These are phyloP conservation scores for Clepsis dumicolana DNA, from an alignment of 2,888 invertebrate species.

Conservation along the genomic window DNA sequence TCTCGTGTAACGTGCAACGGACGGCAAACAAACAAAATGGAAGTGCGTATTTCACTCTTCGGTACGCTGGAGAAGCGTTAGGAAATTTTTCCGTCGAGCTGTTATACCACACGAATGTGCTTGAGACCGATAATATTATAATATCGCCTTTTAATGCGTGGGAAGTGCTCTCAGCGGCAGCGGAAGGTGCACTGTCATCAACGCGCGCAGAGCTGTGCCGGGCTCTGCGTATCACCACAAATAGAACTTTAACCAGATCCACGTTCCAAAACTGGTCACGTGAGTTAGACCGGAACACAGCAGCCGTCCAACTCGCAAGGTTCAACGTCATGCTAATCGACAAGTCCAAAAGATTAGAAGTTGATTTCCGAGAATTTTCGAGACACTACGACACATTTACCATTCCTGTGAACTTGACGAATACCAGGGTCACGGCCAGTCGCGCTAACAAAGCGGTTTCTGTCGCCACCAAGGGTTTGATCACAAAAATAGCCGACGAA, in stretches of 20 bases:
- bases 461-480: not conserved
- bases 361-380: not conserved
- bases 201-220: not conserved
- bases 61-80: not conserved
- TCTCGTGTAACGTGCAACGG: not conserved
- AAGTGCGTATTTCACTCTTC: not conserved
- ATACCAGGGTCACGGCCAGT: not conserved
- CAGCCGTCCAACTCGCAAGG: not conserved
- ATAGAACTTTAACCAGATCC: not conserved
- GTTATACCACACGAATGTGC: not conserved
- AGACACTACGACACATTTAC: not conserved
- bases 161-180: not conserved
- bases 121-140: not conserved
- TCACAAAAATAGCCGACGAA: not conserved
- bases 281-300: not conserved
- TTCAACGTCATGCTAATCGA: not conserved
- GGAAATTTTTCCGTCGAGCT: not conserved
- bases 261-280: not conserved
- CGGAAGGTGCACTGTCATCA: not conserved
- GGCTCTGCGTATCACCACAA: not conserved
- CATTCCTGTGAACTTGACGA: not conserved
- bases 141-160: not conserved
- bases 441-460: not conserved
- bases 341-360: not conserved
- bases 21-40: not conserved